Evolutionary conservation across 2,888 invertebrate species (phyloP).

Genomic region (Nemurella pictetii): DNA sequence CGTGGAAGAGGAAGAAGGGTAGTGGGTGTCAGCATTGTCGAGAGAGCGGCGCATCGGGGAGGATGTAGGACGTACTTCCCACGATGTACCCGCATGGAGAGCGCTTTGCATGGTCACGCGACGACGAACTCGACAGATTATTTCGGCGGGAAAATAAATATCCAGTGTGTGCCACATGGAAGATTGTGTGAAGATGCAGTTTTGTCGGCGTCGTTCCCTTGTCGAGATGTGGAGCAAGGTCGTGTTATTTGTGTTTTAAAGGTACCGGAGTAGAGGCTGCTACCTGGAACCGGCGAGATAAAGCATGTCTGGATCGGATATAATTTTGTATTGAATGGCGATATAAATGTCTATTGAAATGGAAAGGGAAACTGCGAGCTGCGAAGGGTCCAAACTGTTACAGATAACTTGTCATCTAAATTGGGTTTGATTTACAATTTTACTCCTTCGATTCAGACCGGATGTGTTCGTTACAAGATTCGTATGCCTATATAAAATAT

Average conservation of each 20-base stretch:
- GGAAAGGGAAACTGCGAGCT: no score
- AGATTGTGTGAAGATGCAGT: neutral
- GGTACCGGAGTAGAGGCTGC: neutral
- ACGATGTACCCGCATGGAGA: neutral
- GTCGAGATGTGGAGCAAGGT: slow-evolving; percentile 1
- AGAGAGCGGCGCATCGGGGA: neutral
- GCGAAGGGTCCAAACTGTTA: neutral
- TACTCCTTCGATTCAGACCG: neutral
- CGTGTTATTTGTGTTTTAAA: neutral
- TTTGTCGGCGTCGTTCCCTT: neutral
- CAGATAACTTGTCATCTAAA: neutral
- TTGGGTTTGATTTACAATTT: neutral
- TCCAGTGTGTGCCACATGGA: neutral
- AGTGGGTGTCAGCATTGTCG: neutral
- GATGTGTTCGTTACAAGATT: neutral
- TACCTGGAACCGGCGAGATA: neutral
- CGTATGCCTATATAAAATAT: no score
- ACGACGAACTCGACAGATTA: neutral
- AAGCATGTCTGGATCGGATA: neutral
- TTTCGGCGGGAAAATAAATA: slow-evolving; percentile 9
- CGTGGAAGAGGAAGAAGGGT: neutral
- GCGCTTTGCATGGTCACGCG: neutral
- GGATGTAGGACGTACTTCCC: slow-evolving; percentile 11
- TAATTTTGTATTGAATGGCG: neutral
- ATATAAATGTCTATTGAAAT: neutral